Conservation (phyloP, 2,888 invertebrate species). For the Adineta ricciae region DNA sequence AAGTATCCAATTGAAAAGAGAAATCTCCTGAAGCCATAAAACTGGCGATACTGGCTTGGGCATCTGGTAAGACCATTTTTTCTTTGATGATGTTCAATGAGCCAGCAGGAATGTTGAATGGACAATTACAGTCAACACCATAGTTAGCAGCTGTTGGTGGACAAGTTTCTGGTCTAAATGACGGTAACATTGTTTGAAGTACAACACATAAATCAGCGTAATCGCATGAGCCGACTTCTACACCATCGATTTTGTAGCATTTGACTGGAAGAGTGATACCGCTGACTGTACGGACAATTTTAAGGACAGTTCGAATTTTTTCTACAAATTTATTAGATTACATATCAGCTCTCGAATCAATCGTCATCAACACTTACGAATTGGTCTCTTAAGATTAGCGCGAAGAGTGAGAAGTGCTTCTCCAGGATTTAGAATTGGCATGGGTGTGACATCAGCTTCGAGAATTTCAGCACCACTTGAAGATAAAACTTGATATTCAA, state of each 20-base stretch:
- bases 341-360: no score
- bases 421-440: constrained; percentile 32
- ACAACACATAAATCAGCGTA: constrained; percentile 26
- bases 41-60: constrained; percentile 6
- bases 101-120: constrained; percentile 30
- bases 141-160: constrained; percentile 22
- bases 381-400: constrained; percentile 27
- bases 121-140: constrained; percentile 33
- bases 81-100: not conserved
- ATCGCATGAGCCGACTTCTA: constrained; percentile 27
- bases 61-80: constrained; percentile 27
- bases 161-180: constrained; percentile 19
- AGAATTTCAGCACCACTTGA: not conserved
- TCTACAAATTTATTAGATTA: no score
- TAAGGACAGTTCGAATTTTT: not conserved
- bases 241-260: constrained; percentile 29
- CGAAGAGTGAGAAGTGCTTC: constrained; percentile 18
- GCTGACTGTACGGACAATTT: constrained; percentile 4
- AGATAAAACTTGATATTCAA: not conserved
- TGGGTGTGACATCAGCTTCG: not conserved
- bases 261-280: constrained; percentile 29
- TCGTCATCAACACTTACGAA: not conserved
- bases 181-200: constrained; percentile 10
- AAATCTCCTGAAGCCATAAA: constrained; percentile 29
- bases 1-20: constrained; percentile 13